These are phyloP conservation scores for Allobates femoralis DNA, from an alignment of 2,797 vertebrate species.

Conservation along the genomic window DNA sequence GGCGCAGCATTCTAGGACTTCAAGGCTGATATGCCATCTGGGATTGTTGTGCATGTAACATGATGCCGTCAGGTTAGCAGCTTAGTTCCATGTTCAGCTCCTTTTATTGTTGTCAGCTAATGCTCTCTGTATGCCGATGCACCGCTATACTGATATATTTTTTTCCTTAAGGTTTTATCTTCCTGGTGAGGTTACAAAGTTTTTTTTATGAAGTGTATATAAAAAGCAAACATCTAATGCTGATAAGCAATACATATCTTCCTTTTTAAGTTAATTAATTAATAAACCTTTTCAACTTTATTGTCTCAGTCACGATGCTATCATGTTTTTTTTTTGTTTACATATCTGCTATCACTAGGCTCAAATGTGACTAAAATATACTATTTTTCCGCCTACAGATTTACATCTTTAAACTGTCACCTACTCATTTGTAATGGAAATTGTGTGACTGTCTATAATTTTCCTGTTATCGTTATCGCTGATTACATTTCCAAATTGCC, in stretches of 20 bases:
- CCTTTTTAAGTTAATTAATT: not conserved
- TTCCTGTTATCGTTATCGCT: constrained; percentile 22
- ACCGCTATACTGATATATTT: too few relatives aligned
- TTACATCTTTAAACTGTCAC: constrained; percentile 47
- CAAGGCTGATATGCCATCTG: too few relatives aligned
- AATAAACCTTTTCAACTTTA: not conserved
- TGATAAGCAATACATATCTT: not conserved
- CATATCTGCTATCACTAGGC: not conserved
- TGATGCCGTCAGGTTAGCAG: too few relatives aligned
- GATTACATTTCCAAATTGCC: constrained; percentile 45
- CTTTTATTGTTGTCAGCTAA: too few relatives aligned
- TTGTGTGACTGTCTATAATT: constrained; percentile 48
- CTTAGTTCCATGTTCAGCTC: too few relatives aligned
- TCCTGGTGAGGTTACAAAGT: too few relatives aligned
- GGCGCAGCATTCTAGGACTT: too few relatives aligned
- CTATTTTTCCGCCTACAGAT: constrained; percentile 41
- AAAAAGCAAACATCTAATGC: not conserved
- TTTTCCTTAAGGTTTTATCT: too few relatives aligned
- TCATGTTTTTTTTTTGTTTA: constrained; percentile 10
- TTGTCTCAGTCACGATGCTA: not conserved
- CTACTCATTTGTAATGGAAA: constrained; percentile 60
- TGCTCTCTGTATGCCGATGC: too few relatives aligned
- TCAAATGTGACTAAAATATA: constrained; percentile 50
- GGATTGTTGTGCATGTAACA: too few relatives aligned
- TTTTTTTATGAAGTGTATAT: too few relatives aligned